phyloP scores from a whole-genome alignment of 2,797 vertebrate species.

The Sciaenops ocellatus region DNA sequence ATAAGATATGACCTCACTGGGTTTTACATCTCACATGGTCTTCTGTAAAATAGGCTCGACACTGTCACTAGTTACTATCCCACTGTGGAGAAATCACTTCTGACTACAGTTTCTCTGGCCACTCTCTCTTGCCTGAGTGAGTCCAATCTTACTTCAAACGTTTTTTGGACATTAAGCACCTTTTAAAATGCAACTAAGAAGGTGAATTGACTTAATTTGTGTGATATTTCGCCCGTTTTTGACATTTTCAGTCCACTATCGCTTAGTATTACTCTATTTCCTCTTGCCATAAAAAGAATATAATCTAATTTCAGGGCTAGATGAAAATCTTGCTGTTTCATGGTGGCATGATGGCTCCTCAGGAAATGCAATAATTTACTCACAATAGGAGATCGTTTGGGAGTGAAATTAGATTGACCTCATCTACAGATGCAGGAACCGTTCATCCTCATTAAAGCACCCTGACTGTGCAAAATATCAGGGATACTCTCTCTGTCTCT shows the following conservation, averaged over 20 bases:
- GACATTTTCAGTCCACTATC: conserved; percentile 12
- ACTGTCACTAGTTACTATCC: conserved; percentile 29
- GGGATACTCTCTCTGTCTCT: neutral
- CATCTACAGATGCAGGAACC: conserved; percentile 35
- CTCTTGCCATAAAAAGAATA: neutral
- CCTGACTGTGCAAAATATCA: conserved; percentile 4
- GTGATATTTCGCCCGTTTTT: conserved; percentile 14
- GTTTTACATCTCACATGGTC: conserved; percentile 13
- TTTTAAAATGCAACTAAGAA: neutral
- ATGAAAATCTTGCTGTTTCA: conserved; percentile 12
- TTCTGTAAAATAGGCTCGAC: conserved; percentile 36
- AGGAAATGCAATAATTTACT: conserved; percentile 43
- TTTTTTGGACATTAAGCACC: conserved; percentile 9
- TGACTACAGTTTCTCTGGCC: conserved; percentile 25
- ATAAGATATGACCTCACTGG: conserved; percentile 55
- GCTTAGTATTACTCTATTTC: conserved; percentile 25
- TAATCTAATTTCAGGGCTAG: conserved; percentile 33
- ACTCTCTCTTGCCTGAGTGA: conserved; percentile 12
- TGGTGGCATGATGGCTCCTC: neutral
- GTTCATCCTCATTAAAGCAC: conserved; percentile 50
- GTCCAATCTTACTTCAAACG: conserved; percentile 17
- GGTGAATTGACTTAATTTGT: conserved; percentile 9
- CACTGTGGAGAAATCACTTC: conserved; percentile 18
- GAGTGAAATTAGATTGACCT: conserved; percentile 60
- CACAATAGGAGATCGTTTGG: conserved; percentile 47